A percentile compares a stretch with the other conserved stretches of the same genome.
phyloP scores from a whole-genome alignment of 1,140 invertebrate genomes.

The Drosophila paulistorum region DNA sequence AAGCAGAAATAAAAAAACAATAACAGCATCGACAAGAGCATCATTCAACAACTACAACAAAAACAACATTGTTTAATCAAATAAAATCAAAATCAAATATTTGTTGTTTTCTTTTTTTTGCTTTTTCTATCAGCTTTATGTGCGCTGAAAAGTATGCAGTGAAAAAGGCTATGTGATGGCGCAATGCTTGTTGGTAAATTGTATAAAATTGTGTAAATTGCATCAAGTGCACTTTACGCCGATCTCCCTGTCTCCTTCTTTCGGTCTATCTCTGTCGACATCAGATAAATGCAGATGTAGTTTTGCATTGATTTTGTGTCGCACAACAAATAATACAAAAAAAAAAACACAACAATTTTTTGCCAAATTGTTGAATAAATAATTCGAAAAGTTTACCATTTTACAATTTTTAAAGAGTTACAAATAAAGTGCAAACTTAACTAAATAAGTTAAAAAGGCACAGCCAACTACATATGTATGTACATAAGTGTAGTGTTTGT shows the following conservation, averaged over 20 bases:
- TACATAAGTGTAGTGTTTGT: too few relatives aligned
- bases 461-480: too few relatives aligned
- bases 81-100: slow-evolving; percentile 26
- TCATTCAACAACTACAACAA: not conserved
- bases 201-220: slow-evolving; percentile 39
- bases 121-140: not conserved
- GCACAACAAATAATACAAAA: slow-evolving; percentile 1
- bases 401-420: not conserved
- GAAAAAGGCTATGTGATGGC: slow-evolving; percentile 1
- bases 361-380: slow-evolving; percentile 1
- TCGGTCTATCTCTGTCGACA: not conserved
- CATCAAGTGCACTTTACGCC: not conserved
- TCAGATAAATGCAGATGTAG: slow-evolving; percentile 10
- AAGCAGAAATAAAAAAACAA: not conserved
- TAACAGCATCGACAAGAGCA: not conserved
- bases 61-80: slow-evolving; percentile 22
- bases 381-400: slow-evolving; percentile 4
- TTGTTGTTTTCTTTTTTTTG: slow-evolving; percentile 1
- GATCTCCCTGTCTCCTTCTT: not conserved
- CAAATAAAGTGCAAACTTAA: not conserved
- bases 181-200: slow-evolving; percentile 2
- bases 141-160: slow-evolving; percentile 15
- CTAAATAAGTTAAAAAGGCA: too few relatives aligned
- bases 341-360: not conserved
- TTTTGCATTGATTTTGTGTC: slow-evolving; percentile 8